Conservation (phyloP, 2,113 vertebrate species). For the Stercorarius parasiticus region DNA sequence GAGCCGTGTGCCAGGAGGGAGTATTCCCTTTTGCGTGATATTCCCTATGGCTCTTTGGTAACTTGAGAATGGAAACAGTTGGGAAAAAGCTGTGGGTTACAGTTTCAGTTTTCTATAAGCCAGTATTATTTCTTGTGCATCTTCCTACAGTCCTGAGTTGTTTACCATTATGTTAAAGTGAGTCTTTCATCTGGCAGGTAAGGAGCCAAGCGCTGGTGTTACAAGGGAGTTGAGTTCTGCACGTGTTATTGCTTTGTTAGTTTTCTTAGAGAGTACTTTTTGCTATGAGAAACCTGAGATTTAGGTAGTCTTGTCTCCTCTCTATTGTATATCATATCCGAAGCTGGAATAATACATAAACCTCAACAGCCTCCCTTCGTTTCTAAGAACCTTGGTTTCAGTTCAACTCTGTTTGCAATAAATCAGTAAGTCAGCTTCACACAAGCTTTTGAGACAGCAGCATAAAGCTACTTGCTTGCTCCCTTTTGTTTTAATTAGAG, state of each 20-base stretch:
- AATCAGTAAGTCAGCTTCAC: background rate
- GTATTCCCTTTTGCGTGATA: background rate
- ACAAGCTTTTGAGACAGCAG: background rate
- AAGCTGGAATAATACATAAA: background rate
- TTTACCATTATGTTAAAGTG: background rate
- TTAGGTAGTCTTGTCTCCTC: background rate
- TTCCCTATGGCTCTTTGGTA: background rate
- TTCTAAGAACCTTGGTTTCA: background rate
- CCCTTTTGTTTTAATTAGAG: slow-evolving; percentile 35
- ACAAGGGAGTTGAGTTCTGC: background rate
- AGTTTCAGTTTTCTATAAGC: background rate
- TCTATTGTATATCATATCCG: rapidly evolving
- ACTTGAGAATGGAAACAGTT: background rate
- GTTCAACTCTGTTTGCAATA: background rate
- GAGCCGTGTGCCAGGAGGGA: background rate
- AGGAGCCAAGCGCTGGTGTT: background rate
- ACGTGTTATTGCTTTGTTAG: background rate
- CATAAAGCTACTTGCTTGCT: background rate
- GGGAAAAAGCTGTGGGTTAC: background rate
- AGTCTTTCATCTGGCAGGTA: background rate
- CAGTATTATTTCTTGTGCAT: background rate
- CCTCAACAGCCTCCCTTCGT: background rate
- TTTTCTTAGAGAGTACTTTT: background rate
- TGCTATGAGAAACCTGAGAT: background rate
- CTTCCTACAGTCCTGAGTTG: background rate